Base-by-base conservation (phyloP, 2,888 invertebrate genomes). In the Ditylenchus weischeri region DNA sequence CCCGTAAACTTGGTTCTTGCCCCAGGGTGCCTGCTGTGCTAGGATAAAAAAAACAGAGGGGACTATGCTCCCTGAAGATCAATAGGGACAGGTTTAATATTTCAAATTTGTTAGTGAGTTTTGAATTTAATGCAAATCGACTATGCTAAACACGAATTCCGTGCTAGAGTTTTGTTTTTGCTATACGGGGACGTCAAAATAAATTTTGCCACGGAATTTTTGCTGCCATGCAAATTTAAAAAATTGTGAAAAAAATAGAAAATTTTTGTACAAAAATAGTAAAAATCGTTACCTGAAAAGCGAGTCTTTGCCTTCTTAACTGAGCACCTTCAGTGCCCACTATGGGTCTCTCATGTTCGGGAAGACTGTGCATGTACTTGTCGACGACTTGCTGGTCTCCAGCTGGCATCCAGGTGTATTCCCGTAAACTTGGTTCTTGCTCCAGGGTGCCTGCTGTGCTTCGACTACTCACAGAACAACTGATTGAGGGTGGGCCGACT, bases 251-350 rank as follows among this genome's bases (percentile, higher is more conserved):
- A 29, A 29, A 29, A 29, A 29, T 4, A 5, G 5, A 2, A 5
- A 29, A 29, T 29, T 29, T 29, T 29, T 4, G 5, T 4, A 29
- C 29, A 29, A 29, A 29, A 29, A 29, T 29, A 29, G 5, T 29
- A 29, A 29, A 43, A 43, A 43, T 43, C 11, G 43, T 15, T 23
- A 92, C 87, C 85, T 92, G 92, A 70, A 90, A 90, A 78, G 91
- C 90, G 7, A 92, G 86, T 78, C 91, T 89, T 67, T 90, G 90
- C 75, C 90, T 90, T 21, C 92, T 87, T 74, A 88, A 87, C 62
- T 88, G 87, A 0, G 91, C 91, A 43, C 91, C 92, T 71, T 87
- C 88, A 54, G 90, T 90, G 0, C 91, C 91, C 62, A 88, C 89
- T 51, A 92, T 89, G 1, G 92, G 92, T 60, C 91, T 88, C 75